Conservation (phyloP, 2,888 invertebrate genomes). For the Merodon equestris region DNA sequence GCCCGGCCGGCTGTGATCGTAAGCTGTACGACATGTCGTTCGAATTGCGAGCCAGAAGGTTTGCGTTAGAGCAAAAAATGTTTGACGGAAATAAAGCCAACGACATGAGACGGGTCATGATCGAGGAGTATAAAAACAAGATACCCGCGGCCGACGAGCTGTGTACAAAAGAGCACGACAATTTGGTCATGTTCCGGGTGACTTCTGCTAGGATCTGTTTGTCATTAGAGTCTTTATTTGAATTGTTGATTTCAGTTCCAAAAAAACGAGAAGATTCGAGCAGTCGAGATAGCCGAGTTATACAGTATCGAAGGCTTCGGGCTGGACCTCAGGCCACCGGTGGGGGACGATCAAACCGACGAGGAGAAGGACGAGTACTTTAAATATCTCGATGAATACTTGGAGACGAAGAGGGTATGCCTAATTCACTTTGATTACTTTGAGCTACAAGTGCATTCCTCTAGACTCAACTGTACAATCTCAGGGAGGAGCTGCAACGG, state of each 20-base stretch:
- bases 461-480: neutral
- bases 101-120: slow-evolving; percentile 82
- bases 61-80: slow-evolving; percentile 82
- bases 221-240: neutral
- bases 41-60: slow-evolving; percentile 81
- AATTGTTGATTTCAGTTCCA: slow-evolving; percentile 80
- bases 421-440: too few relatives aligned
- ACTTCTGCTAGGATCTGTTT: neutral
- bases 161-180: slow-evolving; percentile 81
- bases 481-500: slow-evolving; percentile 33
- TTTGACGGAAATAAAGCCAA: slow-evolving; percentile 81
- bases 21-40: slow-evolving; percentile 85
- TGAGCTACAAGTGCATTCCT: too few relatives aligned
- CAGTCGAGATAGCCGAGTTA: slow-evolving; percentile 85
- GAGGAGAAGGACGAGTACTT: slow-evolving; percentile 19
- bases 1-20: slow-evolving; percentile 86
- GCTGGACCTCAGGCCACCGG: neutral
- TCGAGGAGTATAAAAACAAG: slow-evolving; percentile 82
- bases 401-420: slow-evolving; percentile 34
- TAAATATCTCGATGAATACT: slow-evolving; percentile 17
- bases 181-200: slow-evolving; percentile 84
- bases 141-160: slow-evolving; percentile 81
- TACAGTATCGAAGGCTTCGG: slow-evolving; percentile 81
- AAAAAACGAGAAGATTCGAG: slow-evolving; percentile 88
- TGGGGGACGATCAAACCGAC: neutral